Evolutionary conservation across 2,888 invertebrate species (phyloP).

Genomic region (Chymomyza procnemis): DNA sequence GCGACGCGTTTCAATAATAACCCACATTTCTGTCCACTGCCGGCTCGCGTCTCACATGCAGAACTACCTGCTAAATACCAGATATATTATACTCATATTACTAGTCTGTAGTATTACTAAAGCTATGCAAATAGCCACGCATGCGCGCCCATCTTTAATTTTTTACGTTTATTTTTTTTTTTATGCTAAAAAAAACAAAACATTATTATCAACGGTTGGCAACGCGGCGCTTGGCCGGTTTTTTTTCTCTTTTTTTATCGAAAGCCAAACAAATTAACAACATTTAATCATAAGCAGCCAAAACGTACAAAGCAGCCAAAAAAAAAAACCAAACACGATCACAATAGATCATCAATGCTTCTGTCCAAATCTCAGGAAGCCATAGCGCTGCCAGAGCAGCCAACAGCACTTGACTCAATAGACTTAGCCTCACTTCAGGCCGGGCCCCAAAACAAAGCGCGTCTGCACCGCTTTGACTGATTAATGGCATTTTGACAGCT

Average conservation of each 20-base stretch:
- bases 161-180: constrained; percentile 1
- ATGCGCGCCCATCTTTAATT: constrained; percentile 42
- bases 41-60: neutral
- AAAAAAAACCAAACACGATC: neutral
- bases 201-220: constrained; percentile 21
- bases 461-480: constrained; percentile 15
- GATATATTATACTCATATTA: neutral
- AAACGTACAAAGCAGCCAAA: too few species aligned
- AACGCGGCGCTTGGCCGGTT: constrained; percentile 18
- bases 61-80: neutral
- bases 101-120: neutral
- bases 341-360: constrained; percentile 5
- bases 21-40: constrained; percentile 31
- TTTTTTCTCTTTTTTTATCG: too few species aligned
- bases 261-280: constrained; percentile 63
- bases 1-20: constrained; percentile 36
- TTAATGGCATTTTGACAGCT: constrained; percentile 33
- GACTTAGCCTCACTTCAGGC: neutral
- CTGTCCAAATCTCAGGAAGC: neutral
- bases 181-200: constrained; percentile 5
- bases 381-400: neutral
- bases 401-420: neutral
- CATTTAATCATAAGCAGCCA: constrained; percentile 42
- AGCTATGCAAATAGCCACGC: constrained; percentile 61
- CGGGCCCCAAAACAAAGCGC: neutral